Percentiles rank a stretch among this genome's conserved stretches.
These are phyloP conservation scores for Coenonympha arcania DNA, from an alignment of 2,888 invertebrate species.

Conservation along the genomic window DNA sequence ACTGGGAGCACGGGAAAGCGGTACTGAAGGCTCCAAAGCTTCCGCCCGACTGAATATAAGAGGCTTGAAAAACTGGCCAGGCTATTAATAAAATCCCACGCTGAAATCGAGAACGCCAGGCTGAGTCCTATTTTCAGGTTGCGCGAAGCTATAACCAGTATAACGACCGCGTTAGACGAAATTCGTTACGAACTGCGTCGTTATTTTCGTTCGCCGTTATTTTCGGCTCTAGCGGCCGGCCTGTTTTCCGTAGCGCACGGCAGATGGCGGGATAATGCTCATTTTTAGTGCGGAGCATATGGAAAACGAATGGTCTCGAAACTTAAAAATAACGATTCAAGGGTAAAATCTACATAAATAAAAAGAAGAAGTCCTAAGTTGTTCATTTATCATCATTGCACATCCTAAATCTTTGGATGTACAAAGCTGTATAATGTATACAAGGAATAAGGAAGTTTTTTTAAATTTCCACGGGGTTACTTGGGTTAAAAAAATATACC, in stretches of 20 bases:
- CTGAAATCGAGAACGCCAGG: conserved; percentile 40
- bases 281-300: background rate
- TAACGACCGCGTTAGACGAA: conserved; percentile 38
- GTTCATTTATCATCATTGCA: too few species aligned
- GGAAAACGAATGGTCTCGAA: background rate
- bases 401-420: too few species aligned
- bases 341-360: background rate
- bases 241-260: conserved; percentile 34
- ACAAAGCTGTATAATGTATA: too few species aligned
- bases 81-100: conserved; percentile 42
- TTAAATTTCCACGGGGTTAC: too few species aligned
- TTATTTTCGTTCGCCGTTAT: conserved; percentile 59
- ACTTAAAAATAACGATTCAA: conserved; percentile 1
- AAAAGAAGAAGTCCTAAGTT: too few species aligned
- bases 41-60: conserved; percentile 48
- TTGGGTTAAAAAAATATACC: too few species aligned
- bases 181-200: conserved; percentile 42
- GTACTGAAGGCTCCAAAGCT: conserved; percentile 55
- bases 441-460: too few species aligned
- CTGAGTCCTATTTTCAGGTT: conserved; percentile 44
- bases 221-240: conserved; percentile 34
- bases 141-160: conserved; percentile 32
- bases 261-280: conserved; percentile 45
- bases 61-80: conserved; percentile 37
- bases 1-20: conserved; percentile 26